Conservation (phyloP, 1,140 invertebrate species). For the Teleogryllus occipitalis region DNA sequence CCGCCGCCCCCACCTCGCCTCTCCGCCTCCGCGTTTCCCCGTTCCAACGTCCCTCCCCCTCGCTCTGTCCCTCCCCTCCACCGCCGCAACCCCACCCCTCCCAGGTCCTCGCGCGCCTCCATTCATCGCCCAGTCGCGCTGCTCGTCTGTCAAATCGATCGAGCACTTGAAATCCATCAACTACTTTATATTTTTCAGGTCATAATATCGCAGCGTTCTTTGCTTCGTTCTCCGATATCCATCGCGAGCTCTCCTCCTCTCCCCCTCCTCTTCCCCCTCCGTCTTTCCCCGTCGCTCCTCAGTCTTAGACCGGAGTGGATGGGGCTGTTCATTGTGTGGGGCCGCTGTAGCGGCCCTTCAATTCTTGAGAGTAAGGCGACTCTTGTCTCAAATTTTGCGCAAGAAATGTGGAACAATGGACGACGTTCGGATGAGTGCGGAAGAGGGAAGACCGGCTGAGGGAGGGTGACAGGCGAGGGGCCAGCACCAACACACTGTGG, state of each 20-base stretch:
- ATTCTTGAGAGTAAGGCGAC: neutral
- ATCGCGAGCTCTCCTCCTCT: neutral
- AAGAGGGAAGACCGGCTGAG: no score
- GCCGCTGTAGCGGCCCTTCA: neutral
- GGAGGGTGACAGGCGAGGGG: no score
- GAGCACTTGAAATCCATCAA: neutral
- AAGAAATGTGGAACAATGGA: neutral
- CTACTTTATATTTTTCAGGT: neutral
- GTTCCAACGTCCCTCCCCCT: no score
- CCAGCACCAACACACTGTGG: no score
- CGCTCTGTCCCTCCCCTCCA: no score
- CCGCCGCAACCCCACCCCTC: no score
- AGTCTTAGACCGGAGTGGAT: neutral
- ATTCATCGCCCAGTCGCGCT: neutral
- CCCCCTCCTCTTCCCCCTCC: neutral
- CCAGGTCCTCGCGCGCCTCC: neutral
- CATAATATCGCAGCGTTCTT: neutral
- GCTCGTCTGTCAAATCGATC: no score
- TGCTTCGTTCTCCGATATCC: neutral
- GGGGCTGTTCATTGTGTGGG: neutral
- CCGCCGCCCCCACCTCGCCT: no score
- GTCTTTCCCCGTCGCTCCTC: neutral
- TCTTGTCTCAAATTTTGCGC: neutral
- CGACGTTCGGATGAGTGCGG: no score
- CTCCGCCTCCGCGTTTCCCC: no score